Evolutionary conservation across 2,797 vertebrate species (phyloP).

Genomic region (Scomberomorus guttatus): DNA sequence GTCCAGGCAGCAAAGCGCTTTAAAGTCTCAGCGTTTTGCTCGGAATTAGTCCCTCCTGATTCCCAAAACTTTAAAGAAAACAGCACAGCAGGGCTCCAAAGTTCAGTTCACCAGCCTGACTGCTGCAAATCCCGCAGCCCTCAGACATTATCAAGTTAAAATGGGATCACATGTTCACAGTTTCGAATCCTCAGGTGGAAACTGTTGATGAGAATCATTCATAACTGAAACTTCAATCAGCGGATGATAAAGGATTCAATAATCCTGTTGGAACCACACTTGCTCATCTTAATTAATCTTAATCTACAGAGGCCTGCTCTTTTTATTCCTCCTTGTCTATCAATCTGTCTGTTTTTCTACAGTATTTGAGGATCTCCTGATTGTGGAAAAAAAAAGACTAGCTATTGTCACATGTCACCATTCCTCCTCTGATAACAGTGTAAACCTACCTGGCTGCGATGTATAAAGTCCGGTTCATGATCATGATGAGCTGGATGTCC

Average conservation of each 20-base stretch:
- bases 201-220: conserved; percentile 35
- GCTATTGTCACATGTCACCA: too few relatives aligned
- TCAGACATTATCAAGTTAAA: conserved; percentile 41
- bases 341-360: neutral
- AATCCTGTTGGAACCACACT: conserved; percentile 31
- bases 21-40: conserved; percentile 48
- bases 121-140: conserved; percentile 22
- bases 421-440: neutral
- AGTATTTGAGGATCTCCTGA: neutral
- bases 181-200: conserved; percentile 30
- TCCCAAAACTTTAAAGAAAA: conserved; percentile 47
- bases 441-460: conserved; percentile 92
- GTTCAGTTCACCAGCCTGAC: conserved; percentile 31
- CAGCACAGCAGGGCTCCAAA: conserved; percentile 32
- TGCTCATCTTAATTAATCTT: conserved; percentile 37
- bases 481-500: conserved; percentile 97
- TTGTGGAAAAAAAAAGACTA: neutral
- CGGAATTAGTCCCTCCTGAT: conserved; percentile 46
- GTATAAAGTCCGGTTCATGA: conserved; percentile 97
- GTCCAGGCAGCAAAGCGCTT: conserved; percentile 45
- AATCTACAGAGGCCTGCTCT: conserved; percentile 23
- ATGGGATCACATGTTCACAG: conserved; percentile 30
- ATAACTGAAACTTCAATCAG: conserved; percentile 43
- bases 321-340: conserved; percentile 18
- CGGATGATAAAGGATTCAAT: conserved; percentile 44